Base-by-base conservation (phyloP, 2,888 invertebrate genomes). In the Aspidiotus destructor region DNA sequence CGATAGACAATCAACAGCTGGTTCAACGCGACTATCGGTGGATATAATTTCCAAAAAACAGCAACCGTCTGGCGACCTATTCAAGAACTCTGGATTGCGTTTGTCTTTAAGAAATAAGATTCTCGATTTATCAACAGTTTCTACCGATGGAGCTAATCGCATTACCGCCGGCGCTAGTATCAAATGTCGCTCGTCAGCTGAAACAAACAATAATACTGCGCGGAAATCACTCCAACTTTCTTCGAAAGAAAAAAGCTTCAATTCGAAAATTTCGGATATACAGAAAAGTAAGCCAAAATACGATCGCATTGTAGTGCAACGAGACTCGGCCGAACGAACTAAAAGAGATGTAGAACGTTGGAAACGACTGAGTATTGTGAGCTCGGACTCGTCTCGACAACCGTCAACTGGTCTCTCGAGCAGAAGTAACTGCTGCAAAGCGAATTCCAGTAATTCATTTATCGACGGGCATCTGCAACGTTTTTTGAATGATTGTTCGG, bases 71-170 rank as follows among this genome's bases (percentile, higher is more conserved):
- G 52, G 11, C 11, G 58, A 67, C 17, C 44, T 67, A 5, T 58
- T 67, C 48, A 67, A 58, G 15, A 67, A 67, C 48, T 67, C 67
- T 16, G 58, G 48, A 48, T 40, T 67, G 40, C 67, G 67, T 16
- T 58, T 60, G 10, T 58, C 60, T n/a, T 67, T 67, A n/a, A 41
- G 52, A 48, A 44, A 67, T 48, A 58, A 67, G 11, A 67, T 67
- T 8, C 60, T 60, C 52, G 48, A 67, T 67, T 17, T 67, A 9
- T 67, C 67, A 1, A 58, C 17, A 40, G 2, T 11, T 48, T 48
- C 48, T n/a, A 6, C 11, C 48, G 48, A n/a, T n/a, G 48, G 10
- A n/a, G 48, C 48, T 13, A 48, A 48, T 13, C 11, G n/a, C 6
- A n/a, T 2, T 13, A 11, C 48, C 6, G 48, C 48, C 6, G 10